Evolutionary conservation across 2,797 vertebrate species (phyloP).

Genomic region (Triplophysa bombifrons): DNA sequence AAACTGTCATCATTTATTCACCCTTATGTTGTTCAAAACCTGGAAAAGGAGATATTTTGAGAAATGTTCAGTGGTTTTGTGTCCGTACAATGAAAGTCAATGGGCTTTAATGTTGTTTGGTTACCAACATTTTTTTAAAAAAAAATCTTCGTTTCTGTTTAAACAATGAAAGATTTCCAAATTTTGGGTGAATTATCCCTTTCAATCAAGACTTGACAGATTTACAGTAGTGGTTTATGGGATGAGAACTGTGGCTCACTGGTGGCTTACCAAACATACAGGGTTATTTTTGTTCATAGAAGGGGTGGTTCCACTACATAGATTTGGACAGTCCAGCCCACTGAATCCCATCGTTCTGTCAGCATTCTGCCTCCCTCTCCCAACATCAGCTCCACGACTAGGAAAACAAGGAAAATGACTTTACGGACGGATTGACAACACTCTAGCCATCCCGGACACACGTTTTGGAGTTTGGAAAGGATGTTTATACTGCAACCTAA

Average conservation of each 20-base stretch:
- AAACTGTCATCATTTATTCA: no score
- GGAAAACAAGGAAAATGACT: not conserved
- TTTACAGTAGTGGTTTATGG: not conserved
- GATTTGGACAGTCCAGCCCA: conserved; percentile 64
- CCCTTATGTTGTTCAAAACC: no score
- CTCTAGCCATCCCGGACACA: not conserved
- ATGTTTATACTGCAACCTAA: not conserved
- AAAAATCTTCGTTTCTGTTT: no score
- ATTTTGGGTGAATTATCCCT: no score
- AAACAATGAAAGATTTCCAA: no score
- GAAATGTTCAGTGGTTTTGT: no score
- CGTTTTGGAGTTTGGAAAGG: conserved; percentile 2
- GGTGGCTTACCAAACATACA: not conserved
- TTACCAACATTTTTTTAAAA: no score
- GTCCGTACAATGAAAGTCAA: no score
- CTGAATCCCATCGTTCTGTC: conserved; percentile 27
- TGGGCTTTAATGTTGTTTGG: no score
- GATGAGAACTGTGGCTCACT: no score
- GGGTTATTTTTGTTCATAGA: not conserved
- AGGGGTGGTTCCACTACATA: conserved; percentile 76
- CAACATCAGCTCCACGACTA: not conserved
- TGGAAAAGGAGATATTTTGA: no score
- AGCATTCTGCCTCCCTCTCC: not conserved
- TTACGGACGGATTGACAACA: not conserved
- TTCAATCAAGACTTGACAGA: no score